Base-by-base conservation (phyloP, 1,140 invertebrate species). In the Ostrea edulis region DNA sequence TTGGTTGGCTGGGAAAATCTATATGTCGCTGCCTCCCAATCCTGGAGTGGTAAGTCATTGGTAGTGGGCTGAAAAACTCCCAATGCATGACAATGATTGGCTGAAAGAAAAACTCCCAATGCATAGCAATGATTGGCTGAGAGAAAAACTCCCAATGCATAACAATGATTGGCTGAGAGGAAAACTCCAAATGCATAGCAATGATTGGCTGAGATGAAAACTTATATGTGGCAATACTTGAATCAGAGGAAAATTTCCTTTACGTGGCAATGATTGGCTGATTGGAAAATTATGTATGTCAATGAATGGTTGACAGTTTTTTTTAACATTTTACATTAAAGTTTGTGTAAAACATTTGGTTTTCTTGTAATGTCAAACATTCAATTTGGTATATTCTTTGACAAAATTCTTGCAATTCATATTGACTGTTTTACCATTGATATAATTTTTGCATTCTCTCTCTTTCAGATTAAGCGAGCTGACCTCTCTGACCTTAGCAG, bases 1-100 rank as follows among this genome's bases (percentile, higher is more conserved):
- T 92, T 98, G 97, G 97, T 96, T 98, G 52, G 97, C 97, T 0
- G 96, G 96, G 51, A 97, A 97, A 93, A 93, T 99, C 0, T 99
- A 98, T 93, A 99, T 98, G 97, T 97, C 97, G 0, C 97, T 97
- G 95, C 97, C 97, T 14, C 97, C 97, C 93, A 71, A 71, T 29
- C 96, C 86, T 20, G 89, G 82, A 14, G 90, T 90, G 85, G 91
- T 92, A 87, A 90, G 91, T 90, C 53, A 20, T 20, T 20, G 14
- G 52, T 11, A 22, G 52, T 9, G 9, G 9, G 71, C 2, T 81
- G 55, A 62, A n/a, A 17, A 62, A 62, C 17, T 62, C 55, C 14
- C 17, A 44, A 5, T 44, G 35, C 35, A 44, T 62, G 17, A 20
- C 8, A 20, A 7, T 62, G 55, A 62, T 62, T 62, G 55, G 14